Evolutionary conservation across 2,113 vertebrate species (phyloP).

Genomic region (Aviceda subcristata): DNA sequence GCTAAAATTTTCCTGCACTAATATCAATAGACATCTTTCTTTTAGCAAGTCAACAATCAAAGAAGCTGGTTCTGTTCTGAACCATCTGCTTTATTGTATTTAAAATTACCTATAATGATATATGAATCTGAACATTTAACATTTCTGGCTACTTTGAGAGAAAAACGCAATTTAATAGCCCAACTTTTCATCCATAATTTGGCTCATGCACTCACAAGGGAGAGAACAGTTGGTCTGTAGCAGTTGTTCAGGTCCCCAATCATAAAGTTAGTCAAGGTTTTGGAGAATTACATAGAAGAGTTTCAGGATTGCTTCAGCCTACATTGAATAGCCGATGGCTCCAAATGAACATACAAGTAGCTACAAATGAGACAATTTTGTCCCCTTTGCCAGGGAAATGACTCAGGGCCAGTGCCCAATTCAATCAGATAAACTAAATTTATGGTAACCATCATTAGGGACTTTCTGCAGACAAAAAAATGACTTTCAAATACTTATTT

Average conservation of each 20-base stretch:
- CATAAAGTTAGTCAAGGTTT: neutral
- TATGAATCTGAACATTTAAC: neutral
- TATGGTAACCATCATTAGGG: neutral
- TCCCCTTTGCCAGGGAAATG: neutral
- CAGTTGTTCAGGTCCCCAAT: neutral
- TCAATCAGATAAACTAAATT: neutral
- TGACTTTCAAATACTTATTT: neutral
- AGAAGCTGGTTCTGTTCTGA: neutral
- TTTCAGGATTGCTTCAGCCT: neutral
- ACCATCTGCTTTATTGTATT: constrained; percentile 17
- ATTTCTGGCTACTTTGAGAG: neutral
- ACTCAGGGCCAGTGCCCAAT: neutral
- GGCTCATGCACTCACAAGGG: neutral
- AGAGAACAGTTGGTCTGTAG: neutral
- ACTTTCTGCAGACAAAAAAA: neutral
- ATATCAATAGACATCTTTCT: neutral
- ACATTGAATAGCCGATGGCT: neutral
- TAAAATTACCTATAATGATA: constrained; percentile 10
- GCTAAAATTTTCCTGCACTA: neutral
- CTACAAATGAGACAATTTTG: neutral
- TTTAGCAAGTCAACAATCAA: neutral
- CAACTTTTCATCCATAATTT: neutral
- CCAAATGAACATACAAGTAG: neutral
- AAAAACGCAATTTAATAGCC: neutral
- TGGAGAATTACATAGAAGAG: neutral